Percentiles rank a stretch among this genome's conserved stretches.
Evolutionary conservation across 2,888 invertebrate genomes (phyloP).

Genomic region (Lydus trimaculatus): DNA sequence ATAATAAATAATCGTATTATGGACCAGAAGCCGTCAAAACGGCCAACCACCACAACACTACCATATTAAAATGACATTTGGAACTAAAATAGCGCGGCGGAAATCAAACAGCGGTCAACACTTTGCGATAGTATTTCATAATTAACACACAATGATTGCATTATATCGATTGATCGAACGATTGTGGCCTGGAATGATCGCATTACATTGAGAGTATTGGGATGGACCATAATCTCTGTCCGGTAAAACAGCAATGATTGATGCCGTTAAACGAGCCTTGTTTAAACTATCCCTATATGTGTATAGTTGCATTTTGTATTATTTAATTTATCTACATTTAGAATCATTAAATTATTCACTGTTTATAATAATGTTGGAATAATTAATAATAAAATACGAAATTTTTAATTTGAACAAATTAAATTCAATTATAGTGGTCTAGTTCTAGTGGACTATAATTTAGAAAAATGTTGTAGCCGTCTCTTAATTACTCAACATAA

Average conservation of each 20-base stretch:
- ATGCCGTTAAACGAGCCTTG: slow-evolving; percentile 51
- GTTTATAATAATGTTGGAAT: background rate
- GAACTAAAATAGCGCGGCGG: slow-evolving; percentile 55
- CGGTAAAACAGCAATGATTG: slow-evolving; percentile 55
- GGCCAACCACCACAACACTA: slow-evolving; percentile 49
- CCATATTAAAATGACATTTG: slow-evolving; percentile 55
- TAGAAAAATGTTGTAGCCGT: background rate
- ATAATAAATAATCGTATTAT: slow-evolving; percentile 55
- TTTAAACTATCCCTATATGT: slow-evolving; percentile 37
- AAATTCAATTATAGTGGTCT: background rate
- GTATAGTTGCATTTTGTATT: background rate
- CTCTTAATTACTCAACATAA: slow-evolving; percentile 2
- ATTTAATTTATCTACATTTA: background rate
- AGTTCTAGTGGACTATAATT: background rate
- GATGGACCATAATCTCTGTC: slow-evolving; percentile 51
- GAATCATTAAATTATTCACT: background rate
- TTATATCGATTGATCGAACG: slow-evolving; percentile 57
- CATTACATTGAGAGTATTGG: slow-evolving; percentile 50
- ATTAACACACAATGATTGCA: slow-evolving; percentile 58
- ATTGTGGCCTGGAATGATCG: slow-evolving; percentile 52
- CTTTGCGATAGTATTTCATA: slow-evolving; percentile 58
- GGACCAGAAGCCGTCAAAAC: slow-evolving; percentile 51
- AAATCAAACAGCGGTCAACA: slow-evolving; percentile 58
- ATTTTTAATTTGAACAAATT: slow-evolving; percentile 1
- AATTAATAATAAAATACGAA: background rate